Evolutionary conservation across 2,797 vertebrate species (phyloP).

Genomic region (Aplochiton taeniatus): DNA sequence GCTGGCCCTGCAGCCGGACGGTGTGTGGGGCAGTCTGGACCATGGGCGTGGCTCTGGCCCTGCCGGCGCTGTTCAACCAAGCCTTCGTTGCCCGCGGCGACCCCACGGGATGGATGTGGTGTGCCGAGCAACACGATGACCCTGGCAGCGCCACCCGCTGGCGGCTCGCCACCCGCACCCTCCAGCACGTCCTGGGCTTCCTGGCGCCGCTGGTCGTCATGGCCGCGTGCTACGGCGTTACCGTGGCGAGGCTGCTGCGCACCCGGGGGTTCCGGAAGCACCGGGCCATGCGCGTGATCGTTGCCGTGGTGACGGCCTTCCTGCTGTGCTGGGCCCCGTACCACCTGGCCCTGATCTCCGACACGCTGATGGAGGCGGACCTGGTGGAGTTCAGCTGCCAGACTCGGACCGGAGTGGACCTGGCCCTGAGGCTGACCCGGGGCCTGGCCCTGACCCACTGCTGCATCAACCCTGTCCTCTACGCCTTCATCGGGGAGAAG

Average conservation of each 20-base stretch:
- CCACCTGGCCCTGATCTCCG: conserved; percentile 60
- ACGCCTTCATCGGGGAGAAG: conserved; percentile 77
- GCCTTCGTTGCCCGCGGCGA: rapidly evolving
- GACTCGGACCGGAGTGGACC: conserved; percentile 23
- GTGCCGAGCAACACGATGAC: conserved; percentile 49
- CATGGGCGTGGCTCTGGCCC: conserved; percentile 54
- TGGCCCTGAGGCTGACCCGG: conserved; percentile 51
- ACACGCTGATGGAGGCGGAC: conserved; percentile 56
- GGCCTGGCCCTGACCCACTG: conserved; percentile 72
- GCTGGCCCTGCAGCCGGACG: conserved; percentile 45
- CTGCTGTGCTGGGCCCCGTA: conserved; percentile 77
- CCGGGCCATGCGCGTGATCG: conserved; percentile 78
- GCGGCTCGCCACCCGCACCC: conserved; percentile 49
- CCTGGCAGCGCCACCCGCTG: conserved; percentile 38
- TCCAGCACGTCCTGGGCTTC: conserved; percentile 73
- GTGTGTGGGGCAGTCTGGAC: conserved; percentile 65
- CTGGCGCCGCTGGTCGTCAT: conserved; percentile 70
- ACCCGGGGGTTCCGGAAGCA: conserved; percentile 75
- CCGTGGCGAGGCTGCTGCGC: conserved; percentile 59
- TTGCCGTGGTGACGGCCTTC: conserved; percentile 71
- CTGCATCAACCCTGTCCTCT: conserved; percentile 78
- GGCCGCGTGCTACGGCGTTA: conserved; percentile 72
- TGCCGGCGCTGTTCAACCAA: conserved; percentile 64
- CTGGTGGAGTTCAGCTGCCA: conserved; percentile 44
- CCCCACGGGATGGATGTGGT: not conserved